Evolutionary conservation across 53 echinoderm and acorn worm genomes (phyloP).

Genomic region (Luidia sarsii): DNA sequence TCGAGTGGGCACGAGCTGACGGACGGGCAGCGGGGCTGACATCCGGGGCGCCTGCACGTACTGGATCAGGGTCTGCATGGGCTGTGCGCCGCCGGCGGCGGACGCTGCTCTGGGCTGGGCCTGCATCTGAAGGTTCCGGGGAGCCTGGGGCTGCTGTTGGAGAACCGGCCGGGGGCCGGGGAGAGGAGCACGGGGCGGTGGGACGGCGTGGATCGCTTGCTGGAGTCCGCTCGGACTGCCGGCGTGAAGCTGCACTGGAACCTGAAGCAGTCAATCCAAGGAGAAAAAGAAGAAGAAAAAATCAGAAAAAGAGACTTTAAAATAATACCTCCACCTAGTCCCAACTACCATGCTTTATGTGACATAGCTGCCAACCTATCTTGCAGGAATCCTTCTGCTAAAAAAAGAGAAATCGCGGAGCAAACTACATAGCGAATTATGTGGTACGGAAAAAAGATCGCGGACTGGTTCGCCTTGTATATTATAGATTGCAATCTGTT

Average conservation of each 20-base stretch:
- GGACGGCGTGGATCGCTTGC: conserved; percentile 13
- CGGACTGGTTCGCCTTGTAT: too few species aligned
- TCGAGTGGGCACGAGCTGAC: conserved; percentile 10
- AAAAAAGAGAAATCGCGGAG: too few species aligned
- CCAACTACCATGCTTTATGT: too few species aligned
- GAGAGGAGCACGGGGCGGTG: background rate
- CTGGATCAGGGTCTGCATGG: conserved; percentile 61
- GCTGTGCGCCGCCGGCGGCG: conserved; percentile 21
- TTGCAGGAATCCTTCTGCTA: too few species aligned
- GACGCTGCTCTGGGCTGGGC: background rate
- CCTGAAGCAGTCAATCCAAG: conserved; percentile 1
- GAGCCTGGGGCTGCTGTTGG: background rate
- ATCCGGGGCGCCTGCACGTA: conserved; percentile 64
- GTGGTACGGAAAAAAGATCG: too few species aligned
- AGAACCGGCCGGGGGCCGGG: too few species aligned
- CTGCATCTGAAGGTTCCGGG: too few species aligned
- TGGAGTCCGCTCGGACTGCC: background rate
- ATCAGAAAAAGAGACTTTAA: background rate
- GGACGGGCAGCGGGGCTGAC: conserved; percentile 33
- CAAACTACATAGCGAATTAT: too few species aligned
- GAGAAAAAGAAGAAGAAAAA: background rate
- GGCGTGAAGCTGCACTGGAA: conserved; percentile 24
- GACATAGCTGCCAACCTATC: too few species aligned
- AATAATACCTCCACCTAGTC: too few species aligned
- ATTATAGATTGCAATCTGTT: too few species aligned